Evolutionary conservation across 2,797 vertebrate genomes (phyloP).

Genomic region (Hemitrygon akajei): DNA sequence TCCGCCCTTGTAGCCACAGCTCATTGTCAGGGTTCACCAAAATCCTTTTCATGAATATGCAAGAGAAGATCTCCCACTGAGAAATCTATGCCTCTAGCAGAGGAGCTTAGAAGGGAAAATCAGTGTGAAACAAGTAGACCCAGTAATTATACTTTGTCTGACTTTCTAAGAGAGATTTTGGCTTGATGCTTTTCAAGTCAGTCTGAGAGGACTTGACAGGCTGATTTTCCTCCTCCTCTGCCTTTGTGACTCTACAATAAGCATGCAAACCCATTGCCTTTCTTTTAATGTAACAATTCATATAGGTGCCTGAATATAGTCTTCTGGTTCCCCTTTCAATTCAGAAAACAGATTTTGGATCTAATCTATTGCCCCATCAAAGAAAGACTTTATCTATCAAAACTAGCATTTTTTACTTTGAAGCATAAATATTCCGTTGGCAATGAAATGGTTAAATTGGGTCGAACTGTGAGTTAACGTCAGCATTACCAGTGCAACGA

Average conservation of each 20-base stretch:
- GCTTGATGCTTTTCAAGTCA: neutral
- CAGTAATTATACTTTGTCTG: neutral
- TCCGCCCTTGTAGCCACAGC: neutral
- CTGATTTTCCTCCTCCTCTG: too few species aligned
- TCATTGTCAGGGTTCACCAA: neutral
- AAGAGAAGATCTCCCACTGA: neutral
- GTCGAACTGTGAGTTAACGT: conserved; percentile 4
- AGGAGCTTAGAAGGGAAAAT: neutral
- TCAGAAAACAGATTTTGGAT: neutral
- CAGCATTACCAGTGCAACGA: conserved; percentile 1
- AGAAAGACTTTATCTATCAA: neutral
- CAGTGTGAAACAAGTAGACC: neutral
- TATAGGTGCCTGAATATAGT: neutral
- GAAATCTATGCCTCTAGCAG: neutral
- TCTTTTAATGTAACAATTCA: neutral
- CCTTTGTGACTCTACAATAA: too few species aligned
- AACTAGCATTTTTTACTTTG: neutral
- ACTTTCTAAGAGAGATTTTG: neutral
- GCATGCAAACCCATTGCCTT: neutral
- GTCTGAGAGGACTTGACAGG: too few species aligned
- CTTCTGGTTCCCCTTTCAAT: neutral
- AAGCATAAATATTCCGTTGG: neutral
- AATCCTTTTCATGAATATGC: neutral
- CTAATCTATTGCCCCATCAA: neutral
- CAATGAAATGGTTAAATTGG: neutral